These are phyloP conservation scores for Aspidiotus rigidus DNA, from an alignment of 2,888 invertebrate species.

Conservation along the genomic window DNA sequence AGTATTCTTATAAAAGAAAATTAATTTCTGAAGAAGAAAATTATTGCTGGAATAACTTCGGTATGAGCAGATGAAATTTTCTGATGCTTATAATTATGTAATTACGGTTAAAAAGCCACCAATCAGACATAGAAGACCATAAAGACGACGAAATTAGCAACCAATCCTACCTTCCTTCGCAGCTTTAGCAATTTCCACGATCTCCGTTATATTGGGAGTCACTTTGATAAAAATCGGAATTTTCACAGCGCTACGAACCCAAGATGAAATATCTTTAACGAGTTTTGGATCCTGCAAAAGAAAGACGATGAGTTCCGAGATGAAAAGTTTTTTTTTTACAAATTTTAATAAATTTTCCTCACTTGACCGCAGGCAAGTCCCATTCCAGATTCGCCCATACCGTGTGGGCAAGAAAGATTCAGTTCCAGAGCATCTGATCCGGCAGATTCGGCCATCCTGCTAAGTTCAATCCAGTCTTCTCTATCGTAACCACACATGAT, in stretches of 20 bases:
- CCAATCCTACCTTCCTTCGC: conserved; percentile 66
- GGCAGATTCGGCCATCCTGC: conserved; percentile 63
- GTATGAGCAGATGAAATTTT: neutral
- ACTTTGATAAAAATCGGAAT: conserved; percentile 96
- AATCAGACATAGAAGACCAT: neutral
- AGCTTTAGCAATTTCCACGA: conserved; percentile 77
- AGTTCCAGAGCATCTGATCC: conserved; percentile 93
- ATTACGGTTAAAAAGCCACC: neutral
- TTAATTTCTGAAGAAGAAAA: neutral
- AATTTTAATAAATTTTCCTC: conserved; percentile 32
- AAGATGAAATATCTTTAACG: conserved; percentile 78
- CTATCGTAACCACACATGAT: conserved; percentile 87
- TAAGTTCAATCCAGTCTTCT: conserved; percentile 78
- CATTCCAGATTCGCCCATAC: conserved; percentile 98
- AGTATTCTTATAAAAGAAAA: neutral
- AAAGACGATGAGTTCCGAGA: neutral
- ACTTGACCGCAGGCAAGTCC: conserved; percentile 96
- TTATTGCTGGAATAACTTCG: neutral
- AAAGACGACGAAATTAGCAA: neutral
- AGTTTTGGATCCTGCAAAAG: conserved; percentile 64
- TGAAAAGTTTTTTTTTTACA: neutral
- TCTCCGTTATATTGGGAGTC: conserved; percentile 95
- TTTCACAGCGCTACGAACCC: conserved; percentile 76
- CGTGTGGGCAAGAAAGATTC: conserved; percentile 96
- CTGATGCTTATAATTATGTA: no score